phyloP scores from a whole-genome alignment of 1,140 invertebrate species.

The Amphibalanus amphitrite region DNA sequence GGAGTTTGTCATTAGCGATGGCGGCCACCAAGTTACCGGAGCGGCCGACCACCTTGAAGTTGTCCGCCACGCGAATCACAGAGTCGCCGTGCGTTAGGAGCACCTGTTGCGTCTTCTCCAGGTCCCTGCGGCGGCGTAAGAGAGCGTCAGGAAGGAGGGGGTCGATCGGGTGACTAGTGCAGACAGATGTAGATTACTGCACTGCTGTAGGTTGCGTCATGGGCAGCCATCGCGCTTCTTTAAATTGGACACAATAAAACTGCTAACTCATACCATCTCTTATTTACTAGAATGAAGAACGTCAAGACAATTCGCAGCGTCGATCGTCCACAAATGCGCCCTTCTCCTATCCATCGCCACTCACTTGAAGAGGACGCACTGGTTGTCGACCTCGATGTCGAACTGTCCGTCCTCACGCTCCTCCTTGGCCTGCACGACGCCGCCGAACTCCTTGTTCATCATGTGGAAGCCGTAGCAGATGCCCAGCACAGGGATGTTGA shows the following conservation, averaged over 20 bases:
- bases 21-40: slow-evolving; percentile 71
- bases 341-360: too few species aligned
- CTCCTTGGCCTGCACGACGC: slow-evolving; percentile 70
- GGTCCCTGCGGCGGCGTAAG: slow-evolving; percentile 42
- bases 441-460: slow-evolving; percentile 96
- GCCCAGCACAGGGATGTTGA: slow-evolving; percentile 84
- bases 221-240: too few species aligned
- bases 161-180: too few species aligned
- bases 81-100: slow-evolving; percentile 94
- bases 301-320: too few species aligned
- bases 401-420: slow-evolving; percentile 89
- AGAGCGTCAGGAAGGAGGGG: too few species aligned
- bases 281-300: too few species aligned
- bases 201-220: too few species aligned
- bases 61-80: slow-evolving; percentile 72
- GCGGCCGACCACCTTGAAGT: slow-evolving; percentile 62
- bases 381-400: slow-evolving; percentile 68
- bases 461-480: slow-evolving; percentile 99
- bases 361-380: slow-evolving; percentile 84
- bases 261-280: too few species aligned
- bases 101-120: slow-evolving; percentile 73
- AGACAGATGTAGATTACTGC: too few species aligned
- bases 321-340: too few species aligned
- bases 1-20: slow-evolving; percentile 76
- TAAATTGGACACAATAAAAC: too few species aligned